Evolutionary conservation across 1,140 invertebrate species (phyloP).

Genomic region (Brachystomella parvula): DNA sequence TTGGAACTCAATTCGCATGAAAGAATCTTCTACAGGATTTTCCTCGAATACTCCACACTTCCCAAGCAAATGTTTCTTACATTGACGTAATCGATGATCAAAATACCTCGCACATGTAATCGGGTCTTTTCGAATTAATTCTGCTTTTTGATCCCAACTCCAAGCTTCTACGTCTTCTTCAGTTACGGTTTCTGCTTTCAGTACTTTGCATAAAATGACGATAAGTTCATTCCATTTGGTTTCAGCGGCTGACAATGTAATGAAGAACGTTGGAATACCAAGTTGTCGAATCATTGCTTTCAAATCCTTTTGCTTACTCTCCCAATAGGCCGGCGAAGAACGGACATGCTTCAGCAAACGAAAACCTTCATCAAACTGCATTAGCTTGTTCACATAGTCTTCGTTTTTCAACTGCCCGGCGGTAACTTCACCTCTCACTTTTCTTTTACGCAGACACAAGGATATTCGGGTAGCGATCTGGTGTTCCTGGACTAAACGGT

Average conservation of each 20-base stretch:
- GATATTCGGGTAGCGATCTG: constrained; percentile 13
- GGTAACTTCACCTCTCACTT: constrained; percentile 22
- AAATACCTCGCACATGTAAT: background rate
- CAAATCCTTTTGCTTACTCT: constrained; percentile 14
- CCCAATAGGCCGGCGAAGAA: constrained; percentile 36
- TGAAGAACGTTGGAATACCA: constrained; percentile 41
- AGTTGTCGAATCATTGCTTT: constrained; percentile 43
- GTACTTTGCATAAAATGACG: constrained; percentile 41
- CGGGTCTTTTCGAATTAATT: background rate
- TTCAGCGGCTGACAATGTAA: constrained; percentile 43
- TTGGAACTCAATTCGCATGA: background rate
- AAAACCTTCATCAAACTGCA: constrained; percentile 21
- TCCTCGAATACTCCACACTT: background rate
- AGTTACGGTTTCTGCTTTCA: constrained; percentile 35
- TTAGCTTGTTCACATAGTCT: background rate
- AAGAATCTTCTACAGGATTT: background rate
- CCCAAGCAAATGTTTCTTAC: background rate
- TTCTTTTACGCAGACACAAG: constrained; percentile 25
- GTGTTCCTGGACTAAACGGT: constrained; percentile 17
- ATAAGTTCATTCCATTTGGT: constrained; percentile 42
- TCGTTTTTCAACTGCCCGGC: background rate
- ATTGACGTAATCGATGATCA: background rate
- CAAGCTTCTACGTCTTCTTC: constrained; percentile 17
- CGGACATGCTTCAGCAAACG: constrained; percentile 37
- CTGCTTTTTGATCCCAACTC: background rate